Base-by-base conservation (phyloP, 2,797 vertebrate species). In the Pampus argenteus region DNA sequence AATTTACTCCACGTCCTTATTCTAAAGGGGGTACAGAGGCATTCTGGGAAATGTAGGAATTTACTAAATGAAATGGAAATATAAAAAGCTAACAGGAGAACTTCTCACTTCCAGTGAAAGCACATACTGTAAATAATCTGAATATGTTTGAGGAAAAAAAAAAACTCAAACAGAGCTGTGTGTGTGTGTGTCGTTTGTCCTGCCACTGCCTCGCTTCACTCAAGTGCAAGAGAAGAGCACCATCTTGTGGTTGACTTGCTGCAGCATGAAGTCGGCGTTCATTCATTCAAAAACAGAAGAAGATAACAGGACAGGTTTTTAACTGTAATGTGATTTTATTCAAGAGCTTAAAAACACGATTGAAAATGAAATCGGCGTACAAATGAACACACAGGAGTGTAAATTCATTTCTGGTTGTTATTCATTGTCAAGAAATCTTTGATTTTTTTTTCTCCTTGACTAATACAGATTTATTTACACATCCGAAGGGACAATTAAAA, bases 321-420 rank as follows among this genome's bases (percentile, higher is more conserved):
- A n/a, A 60, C 79, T 82, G 81, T 59, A 80, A n/a, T 82, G 79
- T 76, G n/a, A 81, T 79, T 89, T 92, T 91, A 92, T 89, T 92
- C 69, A 85, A 86, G 75, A 80, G 79, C 80, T 87, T 91, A 84
- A 89, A 90, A 92, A 89, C 63, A 82, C 50, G 73, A 73, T 68
- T 81, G 61, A 83, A 85, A 86, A 88, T 68, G 10, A 88, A 87
- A 86, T 84, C 60, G 77, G 59, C 76, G 85, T 86, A 86, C 84
- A 91, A 90, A 91, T 86, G 72, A 89, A 87, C 70, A 86, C 57
- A 82, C 73, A n/a, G 67, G 67, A 74, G 68, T 77, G 68, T 82
- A 84, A 85, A 91, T 87, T 82, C 77, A 76, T 74, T 54, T 64
- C 48, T 73, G 68, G 77, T 60, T 74, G 74, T 79, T 48, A 66